phyloP scores from a whole-genome alignment of 2,113 vertebrate species.

The Odobenus rosmarus region DNA sequence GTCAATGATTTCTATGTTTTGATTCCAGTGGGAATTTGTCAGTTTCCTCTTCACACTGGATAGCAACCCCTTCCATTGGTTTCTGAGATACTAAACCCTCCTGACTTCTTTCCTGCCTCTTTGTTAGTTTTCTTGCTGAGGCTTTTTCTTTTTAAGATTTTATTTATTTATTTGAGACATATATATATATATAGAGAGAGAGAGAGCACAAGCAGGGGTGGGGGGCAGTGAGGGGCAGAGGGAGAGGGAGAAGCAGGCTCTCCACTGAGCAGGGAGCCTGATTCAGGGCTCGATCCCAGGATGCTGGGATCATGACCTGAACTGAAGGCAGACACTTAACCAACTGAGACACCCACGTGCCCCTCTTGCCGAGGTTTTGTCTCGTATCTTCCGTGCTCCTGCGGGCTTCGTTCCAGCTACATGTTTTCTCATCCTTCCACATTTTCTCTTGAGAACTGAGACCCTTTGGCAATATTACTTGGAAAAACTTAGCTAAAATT shows the following conservation, averaged over 20 bases:
- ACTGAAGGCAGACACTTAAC: too few relatives aligned
- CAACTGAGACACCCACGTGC: too few relatives aligned
- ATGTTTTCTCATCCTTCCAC: not conserved
- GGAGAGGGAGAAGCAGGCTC: too few relatives aligned
- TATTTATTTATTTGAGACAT: too few relatives aligned
- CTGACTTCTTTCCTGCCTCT: not conserved
- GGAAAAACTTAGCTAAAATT: not conserved
- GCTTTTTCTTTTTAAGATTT: too few relatives aligned
- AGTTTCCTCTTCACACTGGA: not conserved
- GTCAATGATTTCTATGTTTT: not conserved
- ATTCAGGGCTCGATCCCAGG: too few relatives aligned
- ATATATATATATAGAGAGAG: too few relatives aligned
- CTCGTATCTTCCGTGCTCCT: not conserved
- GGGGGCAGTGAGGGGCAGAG: too few relatives aligned
- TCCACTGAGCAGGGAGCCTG: too few relatives aligned
- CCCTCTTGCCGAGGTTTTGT: not conserved
- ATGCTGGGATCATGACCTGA: too few relatives aligned
- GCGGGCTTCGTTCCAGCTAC: not conserved
- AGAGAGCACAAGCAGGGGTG: too few relatives aligned
- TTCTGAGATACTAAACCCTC: not conserved
- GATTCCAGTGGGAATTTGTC: not conserved
- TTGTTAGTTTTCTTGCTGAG: not conserved
- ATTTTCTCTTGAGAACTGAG: not conserved
- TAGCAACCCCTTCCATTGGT: not conserved
- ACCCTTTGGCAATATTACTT: not conserved